phyloP scores from a whole-genome alignment of 2,797 vertebrate species.

The Lerista edwardsae region DNA sequence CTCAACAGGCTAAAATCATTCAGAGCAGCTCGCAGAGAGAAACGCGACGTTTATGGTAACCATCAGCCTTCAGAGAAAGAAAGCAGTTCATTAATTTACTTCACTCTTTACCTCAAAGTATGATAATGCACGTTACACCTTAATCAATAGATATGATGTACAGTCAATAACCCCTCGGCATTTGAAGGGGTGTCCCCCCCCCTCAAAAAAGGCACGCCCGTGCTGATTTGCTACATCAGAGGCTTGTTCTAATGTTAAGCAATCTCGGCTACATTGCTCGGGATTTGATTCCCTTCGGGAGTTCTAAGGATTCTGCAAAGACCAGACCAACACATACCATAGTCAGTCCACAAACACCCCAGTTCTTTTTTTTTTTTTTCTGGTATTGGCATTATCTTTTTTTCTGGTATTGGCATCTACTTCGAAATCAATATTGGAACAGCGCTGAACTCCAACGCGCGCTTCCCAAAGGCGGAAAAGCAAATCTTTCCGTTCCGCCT shows the following conservation, averaged over 20 bases:
- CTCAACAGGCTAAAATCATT: slow-evolving; percentile 87
- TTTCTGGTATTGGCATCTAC: neutral
- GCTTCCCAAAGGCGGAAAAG: neutral
- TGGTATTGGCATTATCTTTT: neutral
- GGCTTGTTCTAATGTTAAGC: neutral
- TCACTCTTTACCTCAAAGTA: slow-evolving; percentile 75
- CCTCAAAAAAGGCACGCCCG: slow-evolving; percentile 5
- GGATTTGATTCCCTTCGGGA: neutral
- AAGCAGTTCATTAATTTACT: slow-evolving; percentile 85
- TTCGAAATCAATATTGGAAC: slow-evolving; percentile 34
- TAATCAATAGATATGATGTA: slow-evolving; percentile 83
- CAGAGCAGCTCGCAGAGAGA: slow-evolving; percentile 79
- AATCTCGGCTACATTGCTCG: slow-evolving; percentile 12
- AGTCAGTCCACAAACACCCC: slow-evolving; percentile 19
- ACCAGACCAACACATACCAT: neutral
- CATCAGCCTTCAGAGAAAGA: slow-evolving; percentile 79
- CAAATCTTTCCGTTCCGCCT: neutral
- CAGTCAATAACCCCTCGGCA: slow-evolving; percentile 72
- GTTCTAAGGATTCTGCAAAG: neutral
- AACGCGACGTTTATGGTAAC: slow-evolving; percentile 81
- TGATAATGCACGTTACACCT: slow-evolving; percentile 70
- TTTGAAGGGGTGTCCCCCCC: slow-evolving; percentile 20
- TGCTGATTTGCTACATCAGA: slow-evolving; percentile 32
- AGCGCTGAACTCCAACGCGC: neutral
- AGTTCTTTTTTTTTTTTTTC: neutral